Conservation (phyloP, 2,888 invertebrate species). For the Mythimna lalbum region DNA sequence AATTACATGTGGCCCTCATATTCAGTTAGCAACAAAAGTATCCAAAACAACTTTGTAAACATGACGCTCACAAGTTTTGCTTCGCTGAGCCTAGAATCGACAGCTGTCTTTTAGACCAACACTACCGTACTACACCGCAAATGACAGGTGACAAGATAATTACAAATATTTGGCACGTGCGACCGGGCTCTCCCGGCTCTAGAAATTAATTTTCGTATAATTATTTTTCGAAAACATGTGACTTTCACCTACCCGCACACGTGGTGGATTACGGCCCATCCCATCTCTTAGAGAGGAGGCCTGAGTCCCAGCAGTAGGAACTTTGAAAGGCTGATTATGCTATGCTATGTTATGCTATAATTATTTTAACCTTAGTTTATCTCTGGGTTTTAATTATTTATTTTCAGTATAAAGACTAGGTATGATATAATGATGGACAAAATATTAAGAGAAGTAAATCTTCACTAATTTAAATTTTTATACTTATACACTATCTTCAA, state of each 20-base stretch:
- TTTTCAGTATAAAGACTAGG: too few relatives aligned
- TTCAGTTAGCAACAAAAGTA: conserved; percentile 28
- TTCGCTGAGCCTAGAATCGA: conserved; percentile 27
- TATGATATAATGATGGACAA: neutral
- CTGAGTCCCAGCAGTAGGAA: too few relatives aligned
- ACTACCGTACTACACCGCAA: conserved; percentile 20
- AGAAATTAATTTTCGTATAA: conserved; percentile 14
- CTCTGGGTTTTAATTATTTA: neutral
- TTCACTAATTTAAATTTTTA: neutral
- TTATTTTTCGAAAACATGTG: neutral
- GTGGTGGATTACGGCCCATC: too few relatives aligned
- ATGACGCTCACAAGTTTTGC: conserved; percentile 22
- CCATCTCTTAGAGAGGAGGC: too few relatives aligned
- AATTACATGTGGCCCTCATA: neutral
- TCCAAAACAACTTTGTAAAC: conserved; percentile 2
- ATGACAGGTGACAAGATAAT: conserved; percentile 56
- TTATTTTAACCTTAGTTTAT: neutral
- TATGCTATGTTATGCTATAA: too few relatives aligned
- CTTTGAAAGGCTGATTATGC: too few relatives aligned
- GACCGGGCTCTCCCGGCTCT: conserved; percentile 5
- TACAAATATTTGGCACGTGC: conserved; percentile 47
- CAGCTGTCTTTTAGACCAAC: conserved; percentile 48
- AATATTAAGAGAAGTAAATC: neutral
- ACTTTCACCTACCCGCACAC: too few relatives aligned
- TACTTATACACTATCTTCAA: too few relatives aligned